Evolutionary conservation across 2,113 vertebrate species (phyloP).

Genomic region (Pterocles gutturalis): DNA sequence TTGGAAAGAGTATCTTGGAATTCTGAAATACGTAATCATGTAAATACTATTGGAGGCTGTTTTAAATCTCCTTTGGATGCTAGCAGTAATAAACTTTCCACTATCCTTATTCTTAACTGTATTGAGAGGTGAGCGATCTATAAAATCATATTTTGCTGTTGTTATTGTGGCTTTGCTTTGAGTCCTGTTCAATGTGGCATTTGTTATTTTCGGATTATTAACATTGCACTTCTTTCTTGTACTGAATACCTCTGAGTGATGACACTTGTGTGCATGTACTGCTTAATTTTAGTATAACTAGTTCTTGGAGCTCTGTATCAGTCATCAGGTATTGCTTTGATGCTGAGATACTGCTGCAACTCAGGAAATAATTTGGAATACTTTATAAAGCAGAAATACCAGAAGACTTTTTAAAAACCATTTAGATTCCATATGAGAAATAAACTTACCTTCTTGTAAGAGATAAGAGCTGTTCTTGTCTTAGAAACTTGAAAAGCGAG

Average conservation of each 20-base stretch:
- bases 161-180: background rate
- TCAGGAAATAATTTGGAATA: background rate
- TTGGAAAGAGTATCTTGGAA: background rate
- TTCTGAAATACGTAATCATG: background rate
- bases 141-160: background rate
- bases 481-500: background rate
- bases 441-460: background rate
- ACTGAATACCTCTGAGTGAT: background rate
- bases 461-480: background rate
- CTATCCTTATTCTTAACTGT: background rate
- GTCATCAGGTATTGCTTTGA: background rate
- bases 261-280: background rate
- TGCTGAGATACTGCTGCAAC: background rate
- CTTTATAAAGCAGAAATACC: background rate
- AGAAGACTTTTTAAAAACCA: background rate
- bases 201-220: background rate
- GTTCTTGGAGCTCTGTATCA: background rate
- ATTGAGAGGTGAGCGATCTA: background rate
- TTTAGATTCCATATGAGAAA: background rate
- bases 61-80: background rate
- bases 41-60: background rate
- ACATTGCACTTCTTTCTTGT: background rate
- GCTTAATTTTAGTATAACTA: background rate
- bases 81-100: background rate
- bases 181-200: background rate